phyloP scores from a whole-genome alignment of 2,888 invertebrate species.

The Orthosia gracilis region DNA sequence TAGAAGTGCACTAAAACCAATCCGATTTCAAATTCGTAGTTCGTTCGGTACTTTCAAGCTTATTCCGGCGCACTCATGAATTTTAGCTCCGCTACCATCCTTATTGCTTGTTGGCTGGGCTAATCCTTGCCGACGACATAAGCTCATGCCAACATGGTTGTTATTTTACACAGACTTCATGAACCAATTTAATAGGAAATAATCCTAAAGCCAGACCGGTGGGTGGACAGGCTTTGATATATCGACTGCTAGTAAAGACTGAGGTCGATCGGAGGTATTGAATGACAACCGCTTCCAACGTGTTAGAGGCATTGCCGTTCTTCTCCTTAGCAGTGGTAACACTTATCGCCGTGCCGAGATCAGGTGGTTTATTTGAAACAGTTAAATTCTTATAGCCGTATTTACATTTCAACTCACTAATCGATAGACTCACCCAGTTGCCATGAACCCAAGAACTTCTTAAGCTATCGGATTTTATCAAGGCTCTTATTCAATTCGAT shows the following conservation, averaged over 20 bases:
- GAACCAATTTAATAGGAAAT: not conserved
- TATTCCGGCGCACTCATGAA: not conserved
- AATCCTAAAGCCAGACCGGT: not conserved
- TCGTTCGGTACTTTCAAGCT: not conserved
- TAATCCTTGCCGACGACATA: constrained; percentile 10
- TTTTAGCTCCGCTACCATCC: not conserved
- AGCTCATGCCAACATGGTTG: constrained; percentile 1
- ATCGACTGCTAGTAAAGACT: not conserved
- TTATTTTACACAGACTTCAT: not conserved
- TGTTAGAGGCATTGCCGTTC: not conserved
- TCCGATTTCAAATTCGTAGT: too few relatives aligned
- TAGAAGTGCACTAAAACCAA: too few relatives aligned
- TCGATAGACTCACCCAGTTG: constrained; percentile 10
- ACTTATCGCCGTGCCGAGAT: not conserved
- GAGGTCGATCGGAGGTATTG: not conserved
- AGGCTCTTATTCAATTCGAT: constrained; percentile 4
- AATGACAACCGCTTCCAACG: not conserved
- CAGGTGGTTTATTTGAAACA: not conserved
- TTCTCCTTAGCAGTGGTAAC: not conserved
- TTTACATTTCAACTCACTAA: not conserved
- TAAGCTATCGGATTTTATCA: constrained; percentile 19
- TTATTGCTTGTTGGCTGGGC: not conserved
- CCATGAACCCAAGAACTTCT: not conserved
- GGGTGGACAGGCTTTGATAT: not conserved
- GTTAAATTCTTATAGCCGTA: too few relatives aligned